Base-by-base conservation (phyloP, 2,797 vertebrate genomes). In the Eleutherodactylus coqui region DNA sequence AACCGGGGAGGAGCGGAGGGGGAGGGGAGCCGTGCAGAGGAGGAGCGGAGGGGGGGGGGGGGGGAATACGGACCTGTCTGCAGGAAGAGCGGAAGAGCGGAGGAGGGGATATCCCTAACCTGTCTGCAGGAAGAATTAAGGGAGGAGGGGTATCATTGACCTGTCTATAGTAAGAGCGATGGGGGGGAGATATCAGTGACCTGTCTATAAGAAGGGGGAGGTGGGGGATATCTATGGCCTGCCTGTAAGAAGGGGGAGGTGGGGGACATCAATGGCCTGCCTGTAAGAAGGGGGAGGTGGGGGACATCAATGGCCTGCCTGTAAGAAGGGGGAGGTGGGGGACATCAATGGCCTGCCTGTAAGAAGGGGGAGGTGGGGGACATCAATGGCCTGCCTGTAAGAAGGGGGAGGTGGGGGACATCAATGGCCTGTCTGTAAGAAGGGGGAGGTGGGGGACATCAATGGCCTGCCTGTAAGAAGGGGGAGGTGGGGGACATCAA, bases 251-350 rank as follows among this genome's bases (percentile, higher is more conserved):
- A 14, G 0, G 51, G 51, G 29, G 2, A 19, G 16, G n/a, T 21
- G n/a, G 16, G 45, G 62, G 14, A 24, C 4, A 6, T 64, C n/a
- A 34, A 4, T 21, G 6, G 4, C 27, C n/a, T 19, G 86, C 7
- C 29, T 51, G 1, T 32, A 11, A 51, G 79, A 34, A 69, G 34
- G 51, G 85, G 55, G 60, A 43, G 82, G 81, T 82, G 79, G 81
- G 16, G 79, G 43, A 5, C 4, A 21, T 53, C 32, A 0, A 14
- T 6, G 38, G 27, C 38, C 38, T 38, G 69, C 8, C 21, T 27
- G 5, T 43, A 36, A 41, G 41, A 27, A 73, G n/a, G 45, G 70
- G 0, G 16, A 24, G 27, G 41, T 4, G 38, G 79, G 13, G 75
- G 49, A 10, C 8, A 49, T 53, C 32, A 0, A 8, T 1, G 36